phyloP scores from a whole-genome alignment of 2,113 vertebrate genomes.

The Jacana jacana region DNA sequence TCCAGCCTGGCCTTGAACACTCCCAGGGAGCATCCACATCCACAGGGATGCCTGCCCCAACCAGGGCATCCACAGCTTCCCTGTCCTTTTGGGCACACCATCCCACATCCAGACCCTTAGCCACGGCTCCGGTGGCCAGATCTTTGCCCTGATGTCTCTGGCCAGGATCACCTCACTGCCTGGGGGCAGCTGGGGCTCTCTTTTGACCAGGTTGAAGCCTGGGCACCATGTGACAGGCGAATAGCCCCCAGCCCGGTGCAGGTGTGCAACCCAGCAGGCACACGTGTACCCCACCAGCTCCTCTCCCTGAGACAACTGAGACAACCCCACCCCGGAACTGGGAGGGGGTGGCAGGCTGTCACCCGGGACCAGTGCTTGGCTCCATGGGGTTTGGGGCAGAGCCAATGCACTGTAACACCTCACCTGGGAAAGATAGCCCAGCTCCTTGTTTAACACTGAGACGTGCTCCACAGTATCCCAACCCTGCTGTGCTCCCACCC shows the following conservation, averaged over 20 bases:
- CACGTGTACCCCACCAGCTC: not conserved
- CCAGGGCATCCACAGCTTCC: not conserved
- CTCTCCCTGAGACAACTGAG: not conserved
- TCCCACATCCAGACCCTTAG: not conserved
- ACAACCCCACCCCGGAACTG: not conserved
- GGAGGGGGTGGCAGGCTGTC: not conserved
- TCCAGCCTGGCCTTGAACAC: not conserved
- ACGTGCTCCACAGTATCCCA: not conserved
- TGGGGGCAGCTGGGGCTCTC: not conserved
- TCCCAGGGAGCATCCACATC: not conserved
- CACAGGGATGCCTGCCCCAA: too few relatives aligned
- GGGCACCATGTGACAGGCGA: too few relatives aligned
- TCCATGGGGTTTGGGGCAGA: not conserved
- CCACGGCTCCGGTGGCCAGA: not conserved
- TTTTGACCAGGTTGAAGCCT: accelerated
- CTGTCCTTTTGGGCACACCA: not conserved
- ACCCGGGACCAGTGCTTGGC: not conserved
- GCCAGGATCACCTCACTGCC: not conserved
- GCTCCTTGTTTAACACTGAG: not conserved
- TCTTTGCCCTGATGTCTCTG: not conserved
- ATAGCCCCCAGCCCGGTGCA: accelerated
- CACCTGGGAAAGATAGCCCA: not conserved
- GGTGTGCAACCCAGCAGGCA: not conserved
- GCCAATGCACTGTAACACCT: accelerated
- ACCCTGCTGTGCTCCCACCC: not conserved